Base-by-base conservation (phyloP, 2,113 vertebrate species). In the Rhabdornis inornatus region DNA sequence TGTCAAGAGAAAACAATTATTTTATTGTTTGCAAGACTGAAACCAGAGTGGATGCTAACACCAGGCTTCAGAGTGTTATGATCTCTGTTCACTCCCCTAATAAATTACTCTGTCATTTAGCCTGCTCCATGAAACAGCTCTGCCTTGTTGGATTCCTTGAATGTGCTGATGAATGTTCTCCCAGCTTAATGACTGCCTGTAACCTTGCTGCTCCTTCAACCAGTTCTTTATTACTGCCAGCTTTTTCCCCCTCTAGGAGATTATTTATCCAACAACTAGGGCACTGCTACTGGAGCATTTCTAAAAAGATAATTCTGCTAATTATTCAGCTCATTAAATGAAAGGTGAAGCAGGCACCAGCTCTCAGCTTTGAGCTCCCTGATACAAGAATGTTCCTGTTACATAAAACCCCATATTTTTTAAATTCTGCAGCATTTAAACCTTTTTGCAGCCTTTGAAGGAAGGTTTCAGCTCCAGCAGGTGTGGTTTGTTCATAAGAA, bases 231-330 rank as follows among this genome's bases (percentile, higher is more conserved):
- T 68, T 72, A 49, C 23, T 31, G 68, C 42, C 65, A 78, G 64
- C 17, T 64, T 89, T 75, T 56, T 31, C 20, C 28, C 65, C 15
- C 31, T 78, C 52, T 21, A 68, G 80, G 31, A 81, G 37, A 4
- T 19, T 83, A 83, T 86, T 96, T 83, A 77, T 90, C 69, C 71
- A 64, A 87, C 35, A 83, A 75, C 31, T 57, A 90, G 87, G 66
- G 27, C 63, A 39, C 21, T 90, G 81, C 45, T 85, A 69, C 37
- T 87, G 66, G 53, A 83, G 40, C 53, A 93, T 90, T 94, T 96
- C 77, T 89, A 60, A 90, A 94, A 95, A 47, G 65, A 89, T 81
- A 88, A 78, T 90, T 81, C 69, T 81, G 77, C 61, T 92, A 91
- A 87, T 94, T 94, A 87, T 89, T 83, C 37, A 47, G 44, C n/a